phyloP scores from a whole-genome alignment of 2,888 invertebrate species.

The Parnassius smintheus region DNA sequence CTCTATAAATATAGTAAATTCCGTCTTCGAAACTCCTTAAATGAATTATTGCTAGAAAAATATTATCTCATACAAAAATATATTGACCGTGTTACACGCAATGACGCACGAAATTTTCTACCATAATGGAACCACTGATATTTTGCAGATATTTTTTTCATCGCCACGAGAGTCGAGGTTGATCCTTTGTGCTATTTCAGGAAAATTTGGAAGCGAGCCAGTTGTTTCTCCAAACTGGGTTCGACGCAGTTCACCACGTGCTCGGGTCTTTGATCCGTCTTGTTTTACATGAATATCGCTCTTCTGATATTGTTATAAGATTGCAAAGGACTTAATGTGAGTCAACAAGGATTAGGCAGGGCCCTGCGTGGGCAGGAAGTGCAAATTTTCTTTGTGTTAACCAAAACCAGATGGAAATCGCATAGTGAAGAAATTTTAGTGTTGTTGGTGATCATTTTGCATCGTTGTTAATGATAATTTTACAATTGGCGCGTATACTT shows the following conservation, averaged over 20 bases:
- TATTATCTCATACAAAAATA: no score
- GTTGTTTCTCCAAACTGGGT: conserved; percentile 48
- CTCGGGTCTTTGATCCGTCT: conserved; percentile 59
- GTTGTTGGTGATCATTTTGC: not conserved
- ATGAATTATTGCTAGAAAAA: no score
- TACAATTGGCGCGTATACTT: conserved; percentile 8
- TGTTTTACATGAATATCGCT: conserved; percentile 37
- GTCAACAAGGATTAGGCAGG: conserved; percentile 5
- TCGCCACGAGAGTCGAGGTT: conserved; percentile 58
- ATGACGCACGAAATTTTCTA: conserved; percentile 73
- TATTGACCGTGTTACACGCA: conserved; percentile 6
- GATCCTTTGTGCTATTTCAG: conserved; percentile 81
- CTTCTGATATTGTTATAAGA: conserved; percentile 29
- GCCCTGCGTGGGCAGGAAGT: not conserved
- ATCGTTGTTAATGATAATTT: not conserved
- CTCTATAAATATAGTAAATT: no score
- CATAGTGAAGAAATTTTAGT: conserved; percentile 29
- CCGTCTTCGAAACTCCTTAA: no score
- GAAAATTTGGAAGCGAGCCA: conserved; percentile 71
- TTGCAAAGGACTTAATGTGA: conserved; percentile 13
- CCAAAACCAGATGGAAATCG: conserved; percentile 38
- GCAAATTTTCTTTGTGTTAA: conserved; percentile 53
- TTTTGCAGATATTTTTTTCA: conserved; percentile 73
- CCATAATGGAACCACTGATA: conserved; percentile 55
- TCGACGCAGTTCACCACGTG: conserved; percentile 61